Evolutionary conservation across 2,888 invertebrate species (phyloP).

Genomic region (Brachynemurus nebulosus): DNA sequence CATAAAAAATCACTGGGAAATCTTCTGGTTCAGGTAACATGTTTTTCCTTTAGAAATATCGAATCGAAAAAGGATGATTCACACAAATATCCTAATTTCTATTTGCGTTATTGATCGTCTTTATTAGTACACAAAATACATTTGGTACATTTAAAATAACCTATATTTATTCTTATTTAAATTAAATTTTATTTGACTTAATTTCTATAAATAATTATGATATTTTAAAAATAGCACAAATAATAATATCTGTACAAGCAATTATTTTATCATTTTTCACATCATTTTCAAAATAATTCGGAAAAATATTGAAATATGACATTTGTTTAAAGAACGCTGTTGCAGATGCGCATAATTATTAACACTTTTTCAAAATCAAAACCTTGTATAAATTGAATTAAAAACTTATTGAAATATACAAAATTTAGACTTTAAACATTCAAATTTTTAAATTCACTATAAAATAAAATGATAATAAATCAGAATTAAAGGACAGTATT

Average conservation of each 20-base stretch:
- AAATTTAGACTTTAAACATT: no score
- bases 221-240: neutral
- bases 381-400: no score
- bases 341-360: neutral
- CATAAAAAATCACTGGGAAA: slow-evolving; percentile 29
- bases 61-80: neutral
- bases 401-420: no score
- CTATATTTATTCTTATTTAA: no score
- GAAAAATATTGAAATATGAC: no score
- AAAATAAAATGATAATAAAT: no score
- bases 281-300: neutral
- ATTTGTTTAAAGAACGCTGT: neutral
- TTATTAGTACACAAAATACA: no score
- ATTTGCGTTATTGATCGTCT: neutral
- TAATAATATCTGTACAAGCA: neutral
- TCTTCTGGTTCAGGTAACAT: slow-evolving; percentile 32
- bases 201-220: neutral
- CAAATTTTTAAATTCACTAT: no score
- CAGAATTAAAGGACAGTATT: no score
- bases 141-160: no score
- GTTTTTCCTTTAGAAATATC: neutral
- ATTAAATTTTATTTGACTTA: no score
- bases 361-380: no score
- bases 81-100: neutral
- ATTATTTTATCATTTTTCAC: neutral